These are phyloP conservation scores for Phenganax marumi DNA, from an alignment of 92 coral and sea anemone genomes.

Conservation along the genomic window DNA sequence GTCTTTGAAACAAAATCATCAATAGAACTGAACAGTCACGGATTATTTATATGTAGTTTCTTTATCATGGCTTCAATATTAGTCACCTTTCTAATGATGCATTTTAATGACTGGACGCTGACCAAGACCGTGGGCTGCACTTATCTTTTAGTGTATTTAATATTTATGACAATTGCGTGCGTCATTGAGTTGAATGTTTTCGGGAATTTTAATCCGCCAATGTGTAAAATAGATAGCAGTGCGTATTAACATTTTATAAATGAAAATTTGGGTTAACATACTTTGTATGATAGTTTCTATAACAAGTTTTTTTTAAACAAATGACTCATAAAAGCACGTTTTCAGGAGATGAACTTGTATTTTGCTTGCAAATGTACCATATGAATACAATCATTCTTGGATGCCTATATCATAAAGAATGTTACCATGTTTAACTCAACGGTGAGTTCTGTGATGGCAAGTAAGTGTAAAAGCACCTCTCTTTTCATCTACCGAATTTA, in stretches of 20 bases:
- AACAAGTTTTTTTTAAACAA: neutral
- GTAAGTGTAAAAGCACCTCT: too few species aligned
- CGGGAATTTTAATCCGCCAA: conserved; percentile 88
- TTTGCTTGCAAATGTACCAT: too few species aligned
- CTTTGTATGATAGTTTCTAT: neutral
- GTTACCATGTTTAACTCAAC: too few species aligned
- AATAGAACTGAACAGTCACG: conserved; percentile 91
- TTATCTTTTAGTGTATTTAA: conserved; percentile 75
- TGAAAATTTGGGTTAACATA: conserved; percentile 3
- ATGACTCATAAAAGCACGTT: too few species aligned
- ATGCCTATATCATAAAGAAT: neutral
- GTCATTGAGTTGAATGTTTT: conserved; percentile 87
- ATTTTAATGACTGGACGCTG: conserved; percentile 80
- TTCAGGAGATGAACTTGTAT: too few species aligned
- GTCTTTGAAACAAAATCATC: conserved; percentile 85
- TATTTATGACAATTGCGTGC: conserved; percentile 81
- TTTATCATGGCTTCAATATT: conserved; percentile 92
- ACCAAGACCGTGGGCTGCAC: conserved; percentile 85
- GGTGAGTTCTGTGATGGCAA: too few species aligned
- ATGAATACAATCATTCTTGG: too few species aligned
- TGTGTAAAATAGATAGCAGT: conserved; percentile 73
- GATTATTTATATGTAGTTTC: conserved; percentile 88
- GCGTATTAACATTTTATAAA: neutral
- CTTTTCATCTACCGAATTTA: too few species aligned
- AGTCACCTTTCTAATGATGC: conserved; percentile 75